Conservation (phyloP, 2,797 vertebrate genomes). For the Ctenopoma kingsleyae region DNA sequence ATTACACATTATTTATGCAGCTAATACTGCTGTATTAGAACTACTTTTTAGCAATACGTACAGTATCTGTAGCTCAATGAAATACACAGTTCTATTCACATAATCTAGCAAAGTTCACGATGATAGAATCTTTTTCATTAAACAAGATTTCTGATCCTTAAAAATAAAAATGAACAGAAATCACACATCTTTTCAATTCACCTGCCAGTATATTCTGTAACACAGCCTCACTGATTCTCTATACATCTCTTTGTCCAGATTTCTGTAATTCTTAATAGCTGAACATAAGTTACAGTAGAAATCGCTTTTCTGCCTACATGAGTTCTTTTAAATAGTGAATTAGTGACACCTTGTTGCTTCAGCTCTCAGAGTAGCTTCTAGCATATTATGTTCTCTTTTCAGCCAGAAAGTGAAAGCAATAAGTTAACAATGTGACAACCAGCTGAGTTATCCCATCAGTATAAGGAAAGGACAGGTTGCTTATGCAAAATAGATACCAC, state of each 20-base stretch:
- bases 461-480: slow-evolving; percentile 27
- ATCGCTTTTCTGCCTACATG: slow-evolving; percentile 18
- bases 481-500: slow-evolving; percentile 33
- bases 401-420: slow-evolving; percentile 21
- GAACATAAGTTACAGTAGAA: slow-evolving; percentile 17
- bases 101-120: background rate
- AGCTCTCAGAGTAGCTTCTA: slow-evolving; percentile 19
- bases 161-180: background rate
- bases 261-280: slow-evolving; percentile 15
- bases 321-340: slow-evolving; percentile 29
- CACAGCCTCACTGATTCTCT: slow-evolving; percentile 3
- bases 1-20: background rate
- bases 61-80: background rate
- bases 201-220: slow-evolving; percentile 1
- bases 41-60: background rate
- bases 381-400: slow-evolving; percentile 22
- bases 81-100: background rate
- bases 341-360: slow-evolving; percentile 39
- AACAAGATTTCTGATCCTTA: background rate
- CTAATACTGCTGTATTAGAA: background rate
- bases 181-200: background rate
- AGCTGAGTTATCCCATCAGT: slow-evolving; percentile 25
- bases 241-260: background rate
- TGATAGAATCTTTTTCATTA: no score
- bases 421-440: slow-evolving; percentile 25